Evolutionary conservation across 1,140 invertebrate species (phyloP), one percentile per base, ranked within the genome.

Genomic region (Camponotus vicinus): DNA sequence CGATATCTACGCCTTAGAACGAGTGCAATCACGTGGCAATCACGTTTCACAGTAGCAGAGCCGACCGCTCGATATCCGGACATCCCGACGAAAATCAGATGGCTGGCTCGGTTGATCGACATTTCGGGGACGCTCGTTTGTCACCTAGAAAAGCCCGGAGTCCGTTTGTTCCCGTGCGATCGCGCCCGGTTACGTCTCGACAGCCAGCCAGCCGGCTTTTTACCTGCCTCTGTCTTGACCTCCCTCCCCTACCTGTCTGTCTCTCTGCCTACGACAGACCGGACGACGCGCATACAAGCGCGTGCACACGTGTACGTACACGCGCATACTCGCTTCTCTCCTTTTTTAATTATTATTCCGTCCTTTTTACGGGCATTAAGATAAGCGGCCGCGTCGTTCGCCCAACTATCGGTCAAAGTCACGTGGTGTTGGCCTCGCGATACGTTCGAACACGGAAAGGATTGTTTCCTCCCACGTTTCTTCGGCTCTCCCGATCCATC

Each of bases 91-190:
- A 91, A 18, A 92, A 94, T 93, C 93, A 87, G 89, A 93, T 89
- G 91, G 42, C 42, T 13, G 93, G 93, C 92, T 90, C 82, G 88
- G 84, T 91, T 94, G 94, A 95, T 92, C 93, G 94, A 95, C 94
- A 85, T 95, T 95, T 95, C 87, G 92, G 92, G 94, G 93, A 87
- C 93, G 93, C 89, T 95, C 94, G 94, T 95, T 94, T 94, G 93
- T 95, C 94, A 94, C 92, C 86, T 79, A 86, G 90, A 90, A 86
- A 27, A 78, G 27, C 42, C 76, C 88, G 78, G 89, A 90, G 87
- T 92, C 85, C 91, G 89, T 92, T 93, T 91, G 71, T 92, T 86
- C 76, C 71, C 57, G 32, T 55, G 67, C 78, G 69, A 52, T 42
- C 11, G 11, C n/a, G 42, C 57, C 67, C 75, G 27, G 80, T 40